Conservation (phyloP, 2,888 invertebrate genomes). For the Nowickia ferox region DNA sequence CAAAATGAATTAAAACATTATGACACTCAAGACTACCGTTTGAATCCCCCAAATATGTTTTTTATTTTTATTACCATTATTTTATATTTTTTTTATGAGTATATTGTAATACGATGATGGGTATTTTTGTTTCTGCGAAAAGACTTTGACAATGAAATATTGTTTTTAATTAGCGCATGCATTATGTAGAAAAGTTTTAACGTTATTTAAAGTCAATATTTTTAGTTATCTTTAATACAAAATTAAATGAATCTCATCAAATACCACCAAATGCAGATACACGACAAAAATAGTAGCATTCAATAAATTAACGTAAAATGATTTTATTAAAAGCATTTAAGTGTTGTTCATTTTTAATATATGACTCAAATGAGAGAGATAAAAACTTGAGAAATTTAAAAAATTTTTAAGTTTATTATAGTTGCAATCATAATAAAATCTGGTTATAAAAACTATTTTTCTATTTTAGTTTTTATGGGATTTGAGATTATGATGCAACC, state of each 20-base stretch:
- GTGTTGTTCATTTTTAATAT: slow-evolving; percentile 35
- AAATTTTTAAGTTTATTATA: slow-evolving; percentile 27
- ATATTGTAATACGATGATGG: not conserved
- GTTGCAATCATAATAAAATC: slow-evolving; percentile 40
- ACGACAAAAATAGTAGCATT: slow-evolving; percentile 44
- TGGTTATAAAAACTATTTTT: slow-evolving; percentile 33
- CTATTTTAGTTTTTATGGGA: slow-evolving; percentile 35
- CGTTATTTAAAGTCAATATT: not conserved
- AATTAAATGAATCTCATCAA: slow-evolving; percentile 9
- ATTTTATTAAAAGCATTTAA: slow-evolving; percentile 48
- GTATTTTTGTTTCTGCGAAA: not conserved
- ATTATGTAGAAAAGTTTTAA: not conserved
- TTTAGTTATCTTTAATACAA: not conserved
- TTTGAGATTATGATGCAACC: slow-evolving; percentile 34
- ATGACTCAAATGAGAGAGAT: not conserved
- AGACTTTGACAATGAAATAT: slow-evolving; percentile 42
- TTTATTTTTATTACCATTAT: no score
- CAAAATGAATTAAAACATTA: no score
- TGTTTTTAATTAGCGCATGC: slow-evolving; percentile 56
- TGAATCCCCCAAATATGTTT: no score
- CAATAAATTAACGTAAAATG: slow-evolving; percentile 54
- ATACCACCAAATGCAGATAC: not conserved
- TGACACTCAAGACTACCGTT: no score
- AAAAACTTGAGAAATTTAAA: not conserved
- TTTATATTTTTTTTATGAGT: not conserved